Evolutionary conservation across 2,888 invertebrate species (phyloP), one percentile per base, ranked within the genome.

Genomic region (Diadegma fenestrale): DNA sequence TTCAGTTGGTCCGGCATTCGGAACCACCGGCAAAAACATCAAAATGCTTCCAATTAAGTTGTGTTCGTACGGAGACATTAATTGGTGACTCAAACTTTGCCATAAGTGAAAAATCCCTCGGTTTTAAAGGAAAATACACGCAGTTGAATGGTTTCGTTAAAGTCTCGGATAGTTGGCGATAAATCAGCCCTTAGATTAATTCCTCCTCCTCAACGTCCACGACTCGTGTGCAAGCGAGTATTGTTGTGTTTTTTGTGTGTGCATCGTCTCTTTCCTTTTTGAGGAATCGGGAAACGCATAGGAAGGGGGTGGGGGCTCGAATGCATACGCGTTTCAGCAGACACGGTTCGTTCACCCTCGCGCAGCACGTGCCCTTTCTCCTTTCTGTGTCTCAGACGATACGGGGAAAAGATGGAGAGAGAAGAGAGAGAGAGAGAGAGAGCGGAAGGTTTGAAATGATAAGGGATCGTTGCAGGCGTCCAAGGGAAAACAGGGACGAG

Each of bases 321-420:
- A 77, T 80, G 80, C 76, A 77, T 58, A 75, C 45, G 75, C 68
- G 80, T 76, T 82, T 82, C 72, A 85, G 76, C 72, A 85, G 76
- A 85, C 72, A 63, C 72, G 82, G 85, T 82, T 85, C 85, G 82
- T 85, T 82, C 82, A 85, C 85, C 85, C 85, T 82, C 85, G 82
- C 61, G 72, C 54, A 17, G 82, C 66, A 33, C 85, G 68, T 75
- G 45, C 81, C 78, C 78, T 51, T 71, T 45, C 48, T 48, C n/a
- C 64, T 68, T 54, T 66, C 54, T 69, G 45, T 43, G 48, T 75
- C 63, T 64, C 63, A 61, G 80, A 66, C 80, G 41, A 68, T 37
- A 58, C 37, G 58, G 80, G 58, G 51, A n/a, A 69, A 43, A 45
- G 43, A 41, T 33, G 33, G 14, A 48, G 43, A 19, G 45, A 22